Conservation (phyloP, 2,113 vertebrate species). For the Geococcyx californianus region DNA sequence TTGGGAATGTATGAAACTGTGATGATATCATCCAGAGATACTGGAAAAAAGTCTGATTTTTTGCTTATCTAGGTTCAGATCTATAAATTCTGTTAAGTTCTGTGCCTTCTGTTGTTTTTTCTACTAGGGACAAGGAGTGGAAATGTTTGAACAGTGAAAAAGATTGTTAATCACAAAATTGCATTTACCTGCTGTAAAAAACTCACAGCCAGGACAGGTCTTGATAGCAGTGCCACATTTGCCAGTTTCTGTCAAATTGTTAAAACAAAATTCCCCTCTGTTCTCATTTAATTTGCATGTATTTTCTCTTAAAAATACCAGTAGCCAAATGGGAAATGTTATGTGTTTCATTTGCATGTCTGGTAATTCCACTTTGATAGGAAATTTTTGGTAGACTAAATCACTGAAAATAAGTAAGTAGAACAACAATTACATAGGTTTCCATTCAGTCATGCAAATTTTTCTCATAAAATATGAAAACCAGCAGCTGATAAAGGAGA, state of each 20-base stretch:
- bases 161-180: background rate
- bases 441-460: background rate
- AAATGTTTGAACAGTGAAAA: background rate
- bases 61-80: background rate
- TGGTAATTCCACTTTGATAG: constrained; percentile 4
- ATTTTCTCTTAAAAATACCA: constrained; percentile 15
- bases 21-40: background rate
- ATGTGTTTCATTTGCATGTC: constrained; percentile 16
- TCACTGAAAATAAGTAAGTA: background rate
- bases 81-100: background rate
- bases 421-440: background rate
- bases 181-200: background rate
- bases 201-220: background rate
- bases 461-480: background rate
- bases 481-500: background rate
- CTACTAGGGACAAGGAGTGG: background rate
- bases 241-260: background rate
- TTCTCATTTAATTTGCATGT: background rate
- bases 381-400: background rate
- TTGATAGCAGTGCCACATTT: background rate
- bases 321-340: background rate
- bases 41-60: background rate
- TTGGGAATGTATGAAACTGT: background rate
- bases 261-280: background rate
- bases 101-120: background rate